Conservation (phyloP, 2,797 vertebrate genomes). For the Tapera naevia region DNA sequence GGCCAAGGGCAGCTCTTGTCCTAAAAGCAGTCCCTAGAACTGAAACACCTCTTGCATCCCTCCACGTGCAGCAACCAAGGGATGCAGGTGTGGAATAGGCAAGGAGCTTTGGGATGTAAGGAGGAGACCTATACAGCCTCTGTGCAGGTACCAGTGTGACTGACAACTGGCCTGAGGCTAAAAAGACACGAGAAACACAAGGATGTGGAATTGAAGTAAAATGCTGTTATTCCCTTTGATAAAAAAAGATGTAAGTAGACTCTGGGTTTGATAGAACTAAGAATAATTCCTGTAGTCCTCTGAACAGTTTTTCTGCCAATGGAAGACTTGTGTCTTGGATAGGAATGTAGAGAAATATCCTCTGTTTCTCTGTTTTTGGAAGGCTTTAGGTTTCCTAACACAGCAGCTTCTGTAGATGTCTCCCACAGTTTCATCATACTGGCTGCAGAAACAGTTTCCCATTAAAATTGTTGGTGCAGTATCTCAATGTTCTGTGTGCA, state of each 20-base stretch:
- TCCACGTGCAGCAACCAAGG: neutral
- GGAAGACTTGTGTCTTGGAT: neutral
- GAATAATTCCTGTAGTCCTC: neutral
- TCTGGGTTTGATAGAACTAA: neutral
- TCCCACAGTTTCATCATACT: neutral
- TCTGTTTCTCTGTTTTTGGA: neutral
- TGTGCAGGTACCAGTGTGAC: neutral
- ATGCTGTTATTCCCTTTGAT: neutral
- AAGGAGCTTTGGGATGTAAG: neutral
- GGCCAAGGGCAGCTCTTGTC: neutral
- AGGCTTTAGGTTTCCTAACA: neutral
- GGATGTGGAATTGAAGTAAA: neutral
- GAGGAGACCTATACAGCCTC: neutral
- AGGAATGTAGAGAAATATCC: neutral
- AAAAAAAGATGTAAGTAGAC: neutral
- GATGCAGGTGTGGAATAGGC: neutral
- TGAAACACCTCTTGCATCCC: neutral
- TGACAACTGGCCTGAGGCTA: neutral
- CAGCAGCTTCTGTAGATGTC: neutral
- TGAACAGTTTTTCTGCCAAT: neutral
- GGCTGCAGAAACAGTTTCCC: neutral
- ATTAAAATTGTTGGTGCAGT: neutral
- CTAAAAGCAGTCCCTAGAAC: neutral
- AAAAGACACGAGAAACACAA: neutral
- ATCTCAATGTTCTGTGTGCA: rapidly evolving